A percentile compares a stretch with the other conserved stretches of the same genome.
Evolutionary conservation across 2,797 vertebrate species (phyloP).

Genomic region (Fistularia tabacaria): DNA sequence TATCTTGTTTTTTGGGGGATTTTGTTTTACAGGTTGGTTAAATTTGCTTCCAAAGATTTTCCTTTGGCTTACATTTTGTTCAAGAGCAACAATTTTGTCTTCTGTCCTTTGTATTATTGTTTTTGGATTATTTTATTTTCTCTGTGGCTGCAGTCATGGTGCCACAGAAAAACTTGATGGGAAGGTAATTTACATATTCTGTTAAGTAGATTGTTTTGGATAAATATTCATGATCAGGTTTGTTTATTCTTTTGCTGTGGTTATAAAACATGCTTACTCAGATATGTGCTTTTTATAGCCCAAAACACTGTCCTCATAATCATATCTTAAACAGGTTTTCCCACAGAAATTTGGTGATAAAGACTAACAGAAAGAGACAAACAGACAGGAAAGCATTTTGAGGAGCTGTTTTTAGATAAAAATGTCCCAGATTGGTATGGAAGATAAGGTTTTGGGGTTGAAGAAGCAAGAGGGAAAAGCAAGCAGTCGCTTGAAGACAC

Average conservation of each 20-base stretch:
- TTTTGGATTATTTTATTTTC: too few relatives aligned
- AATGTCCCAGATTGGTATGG: slow-evolving; percentile 49
- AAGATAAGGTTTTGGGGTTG: slow-evolving; percentile 46
- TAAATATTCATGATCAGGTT: slow-evolving; percentile 6
- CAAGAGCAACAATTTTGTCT: not conserved
- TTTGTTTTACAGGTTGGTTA: too few relatives aligned
- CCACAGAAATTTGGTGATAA: slow-evolving; percentile 11
- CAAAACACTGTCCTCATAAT: slow-evolving; percentile 22
- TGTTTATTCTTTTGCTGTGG: too few relatives aligned
- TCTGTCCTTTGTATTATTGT: too few relatives aligned
- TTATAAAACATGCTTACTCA: slow-evolving; percentile 13
- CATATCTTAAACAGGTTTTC: slow-evolving; percentile 20
- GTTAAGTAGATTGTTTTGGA: not conserved
- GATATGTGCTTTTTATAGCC: slow-evolving; percentile 14
- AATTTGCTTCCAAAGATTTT: too few relatives aligned
- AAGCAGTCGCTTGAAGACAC: slow-evolving; percentile 71
- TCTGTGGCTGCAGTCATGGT: too few relatives aligned
- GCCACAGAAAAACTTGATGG: too few relatives aligned
- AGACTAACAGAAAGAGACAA: slow-evolving; percentile 18
- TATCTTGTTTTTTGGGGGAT: too few relatives aligned
- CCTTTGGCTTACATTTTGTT: not conserved
- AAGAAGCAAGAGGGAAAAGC: slow-evolving; percentile 49
- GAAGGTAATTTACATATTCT: too few relatives aligned
- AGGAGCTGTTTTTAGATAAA: slow-evolving; percentile 46
- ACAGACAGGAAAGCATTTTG: slow-evolving; percentile 32